Conservation (phyloP, 1,140 invertebrate species). For the Drosophila suzukii region DNA sequence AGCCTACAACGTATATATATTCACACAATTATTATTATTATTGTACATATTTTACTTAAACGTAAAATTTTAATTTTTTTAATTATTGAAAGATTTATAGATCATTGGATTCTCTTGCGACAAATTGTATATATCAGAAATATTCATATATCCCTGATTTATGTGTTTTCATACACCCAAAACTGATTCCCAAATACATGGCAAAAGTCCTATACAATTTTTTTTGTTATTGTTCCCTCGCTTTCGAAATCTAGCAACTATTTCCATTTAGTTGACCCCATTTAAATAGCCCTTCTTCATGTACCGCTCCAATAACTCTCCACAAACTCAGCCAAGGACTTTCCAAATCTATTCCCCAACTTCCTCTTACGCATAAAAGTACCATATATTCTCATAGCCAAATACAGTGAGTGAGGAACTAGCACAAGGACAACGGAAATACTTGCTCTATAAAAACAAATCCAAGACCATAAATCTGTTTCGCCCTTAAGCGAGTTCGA, state of each 20-base stretch:
- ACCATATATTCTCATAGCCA: slow-evolving; percentile 39
- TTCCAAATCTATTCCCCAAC: slow-evolving; percentile 26
- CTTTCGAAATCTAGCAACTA: neutral
- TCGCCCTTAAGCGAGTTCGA: slow-evolving; percentile 21
- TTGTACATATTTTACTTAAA: too few species aligned
- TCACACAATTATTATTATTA: too few species aligned
- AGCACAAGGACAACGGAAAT: slow-evolving; percentile 65
- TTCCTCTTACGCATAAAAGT: slow-evolving; percentile 25
- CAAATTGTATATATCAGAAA: neutral
- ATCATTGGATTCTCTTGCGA: neutral
- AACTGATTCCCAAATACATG: neutral
- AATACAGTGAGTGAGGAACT: slow-evolving; percentile 23
- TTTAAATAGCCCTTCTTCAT: slow-evolving; percentile 31
- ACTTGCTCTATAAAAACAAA: slow-evolving; percentile 65
- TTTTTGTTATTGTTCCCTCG: neutral
- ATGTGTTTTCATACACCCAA: neutral
- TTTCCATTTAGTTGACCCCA: slow-evolving; percentile 23
- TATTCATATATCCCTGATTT: neutral
- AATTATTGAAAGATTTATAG: neutral
- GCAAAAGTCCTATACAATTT: neutral
- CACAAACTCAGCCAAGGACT: slow-evolving; percentile 40
- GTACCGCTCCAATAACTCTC: slow-evolving; percentile 36
- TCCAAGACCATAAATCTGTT: slow-evolving; percentile 61
- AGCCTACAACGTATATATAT: too few species aligned
- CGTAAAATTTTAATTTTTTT: too few species aligned